phyloP scores from a whole-genome alignment of 2,113 vertebrate species.

The Eidolon helvum region DNA sequence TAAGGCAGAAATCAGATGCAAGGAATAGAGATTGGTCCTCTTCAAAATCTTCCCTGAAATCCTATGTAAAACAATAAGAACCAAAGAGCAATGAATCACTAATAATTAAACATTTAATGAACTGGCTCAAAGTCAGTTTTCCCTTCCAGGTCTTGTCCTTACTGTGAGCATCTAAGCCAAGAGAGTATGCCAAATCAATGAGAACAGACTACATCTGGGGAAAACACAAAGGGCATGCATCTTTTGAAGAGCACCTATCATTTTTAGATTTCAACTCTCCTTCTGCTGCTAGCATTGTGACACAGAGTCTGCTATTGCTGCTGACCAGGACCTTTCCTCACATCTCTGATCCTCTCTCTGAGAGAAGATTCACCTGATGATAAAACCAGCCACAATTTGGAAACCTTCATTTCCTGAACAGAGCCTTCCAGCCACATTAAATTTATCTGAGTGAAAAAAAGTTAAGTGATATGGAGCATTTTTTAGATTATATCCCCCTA shows the following conservation, averaged over 20 bases:
- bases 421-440: neutral
- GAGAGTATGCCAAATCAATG: neutral
- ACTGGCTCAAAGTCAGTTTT: slow-evolving; percentile 26
- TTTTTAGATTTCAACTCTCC: slow-evolving; percentile 24
- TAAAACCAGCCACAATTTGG: slow-evolving; percentile 35
- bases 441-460: slow-evolving; percentile 19
- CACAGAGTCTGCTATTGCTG: neutral
- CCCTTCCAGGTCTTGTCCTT: neutral
- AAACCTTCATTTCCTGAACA: slow-evolving; percentile 43
- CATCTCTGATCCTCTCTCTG: neutral
- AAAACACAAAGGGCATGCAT: neutral
- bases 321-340: slow-evolving; percentile 19
- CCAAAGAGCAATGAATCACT: neutral
- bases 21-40: neutral
- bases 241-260: neutral
- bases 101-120: slow-evolving; percentile 48
- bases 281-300: neutral
- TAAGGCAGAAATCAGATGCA: slow-evolving; percentile 20
- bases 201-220: neutral
- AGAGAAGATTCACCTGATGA: slow-evolving; percentile 13
- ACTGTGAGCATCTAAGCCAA: neutral
- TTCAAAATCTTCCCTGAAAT: neutral
- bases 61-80: slow-evolving; percentile 27
- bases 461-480: slow-evolving; percentile 14
- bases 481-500: neutral